Evolutionary conservation across 2,113 vertebrate genomes (phyloP).

Genomic region (Vireo altiloquus): DNA sequence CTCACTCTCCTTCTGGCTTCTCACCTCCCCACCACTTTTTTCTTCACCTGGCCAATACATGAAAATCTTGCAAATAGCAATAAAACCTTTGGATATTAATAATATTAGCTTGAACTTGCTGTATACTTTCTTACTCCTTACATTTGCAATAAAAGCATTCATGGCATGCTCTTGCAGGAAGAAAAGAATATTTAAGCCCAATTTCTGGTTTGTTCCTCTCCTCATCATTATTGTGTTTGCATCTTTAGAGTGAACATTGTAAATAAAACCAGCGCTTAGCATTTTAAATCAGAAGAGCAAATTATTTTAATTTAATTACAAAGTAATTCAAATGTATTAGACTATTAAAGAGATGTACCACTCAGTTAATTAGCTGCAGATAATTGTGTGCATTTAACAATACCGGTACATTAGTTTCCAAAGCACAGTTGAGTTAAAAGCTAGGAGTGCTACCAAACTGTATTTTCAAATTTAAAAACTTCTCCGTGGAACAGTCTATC

Average conservation of each 20-base stretch:
- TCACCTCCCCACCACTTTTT: background rate
- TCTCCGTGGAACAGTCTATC: background rate
- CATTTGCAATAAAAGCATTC: background rate
- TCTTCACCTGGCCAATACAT: background rate
- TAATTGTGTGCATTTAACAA: conserved; percentile 45
- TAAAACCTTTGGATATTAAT: background rate
- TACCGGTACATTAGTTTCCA: conserved; percentile 26
- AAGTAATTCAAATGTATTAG: conserved; percentile 34
- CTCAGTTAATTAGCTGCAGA: conserved; percentile 52
- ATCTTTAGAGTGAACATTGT: background rate
- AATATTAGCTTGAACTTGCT: background rate
- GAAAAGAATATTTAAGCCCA: background rate
- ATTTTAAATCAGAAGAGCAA: conserved; percentile 38
- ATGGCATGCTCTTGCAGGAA: background rate
- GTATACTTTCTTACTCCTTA: background rate
- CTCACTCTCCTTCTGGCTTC: background rate
- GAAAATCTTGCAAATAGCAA: background rate
- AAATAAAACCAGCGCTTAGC: background rate
- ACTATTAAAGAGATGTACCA: conserved; percentile 24
- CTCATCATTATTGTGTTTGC: background rate
- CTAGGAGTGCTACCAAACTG: background rate
- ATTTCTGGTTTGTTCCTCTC: background rate
- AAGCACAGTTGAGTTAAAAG: background rate
- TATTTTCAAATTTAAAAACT: background rate
- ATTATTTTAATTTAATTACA: conserved; percentile 58